Base-by-base conservation (phyloP, 1,140 invertebrate genomes). In the Trichoplusia ni region DNA sequence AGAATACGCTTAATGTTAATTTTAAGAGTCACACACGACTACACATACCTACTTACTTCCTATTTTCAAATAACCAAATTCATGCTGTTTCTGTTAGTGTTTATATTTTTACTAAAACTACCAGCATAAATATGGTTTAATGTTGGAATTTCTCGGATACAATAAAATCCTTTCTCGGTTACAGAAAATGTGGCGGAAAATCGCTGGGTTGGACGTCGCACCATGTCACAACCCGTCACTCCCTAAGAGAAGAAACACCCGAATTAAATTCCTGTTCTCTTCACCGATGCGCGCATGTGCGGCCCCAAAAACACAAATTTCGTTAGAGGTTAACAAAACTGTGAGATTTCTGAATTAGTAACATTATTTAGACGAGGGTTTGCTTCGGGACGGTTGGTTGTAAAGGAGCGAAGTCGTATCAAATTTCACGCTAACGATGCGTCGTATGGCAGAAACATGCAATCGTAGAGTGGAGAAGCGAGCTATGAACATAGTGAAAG, bases 201-300 rank as follows among this genome's bases (percentile, higher is more conserved):
- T 75, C 66, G 69, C 60, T 58, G 56, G 46, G 58, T 18, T n/a
- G 46, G 68, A 73, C 64, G 74, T 76, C 69, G 61, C 71, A 69
- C 33, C 70, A 60, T 76, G 77, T 80, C 78, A 79, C 79, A 73
- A 71, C 64, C 72, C 73, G 81, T 81, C 81, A 82, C 69, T 77
- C 74, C 38, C 64, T 35, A 51, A 16, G 65, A 64, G 67, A 40
- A 79, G 72, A 72, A 77, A 76, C 73, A 81, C 69, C 71, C 74
- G 80, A 84, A 84, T 86, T 86, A 84, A 84, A 86, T 86, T 86
- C 81, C 78, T 75, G 67, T 61, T 60, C 67, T 70, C 66, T 56
- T 69, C 64, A 58, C 69, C 49, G 64, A 69, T 66, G 60, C 67
- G 65, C 54, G 62, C 58, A 62, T 65, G 60, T 58, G 54, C 38